These are phyloP conservation scores for Lithophane leautieri DNA, from an alignment of 2,888 invertebrate genomes.

Conservation along the genomic window DNA sequence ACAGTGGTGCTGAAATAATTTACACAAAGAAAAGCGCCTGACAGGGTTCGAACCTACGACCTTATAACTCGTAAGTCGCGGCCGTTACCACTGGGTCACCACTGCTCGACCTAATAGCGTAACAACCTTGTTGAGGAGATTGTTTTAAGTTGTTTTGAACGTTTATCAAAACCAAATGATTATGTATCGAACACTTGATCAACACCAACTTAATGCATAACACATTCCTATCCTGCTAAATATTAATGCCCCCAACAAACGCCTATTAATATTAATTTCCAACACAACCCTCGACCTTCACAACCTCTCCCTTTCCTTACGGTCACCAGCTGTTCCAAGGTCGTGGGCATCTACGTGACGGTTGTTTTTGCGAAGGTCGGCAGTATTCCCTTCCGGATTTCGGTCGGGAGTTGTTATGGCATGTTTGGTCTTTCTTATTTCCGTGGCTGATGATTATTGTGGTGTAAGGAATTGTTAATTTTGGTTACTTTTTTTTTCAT, in stretches of 20 bases:
- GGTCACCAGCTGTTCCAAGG: slow-evolving; percentile 39
- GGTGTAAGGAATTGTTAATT: not conserved
- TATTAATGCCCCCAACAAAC: not conserved
- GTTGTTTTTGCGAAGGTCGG: slow-evolving; percentile 35
- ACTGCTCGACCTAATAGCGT: not conserved
- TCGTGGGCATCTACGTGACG: slow-evolving; percentile 36
- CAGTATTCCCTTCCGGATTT: slow-evolving; percentile 25
- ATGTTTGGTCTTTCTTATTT: slow-evolving; percentile 11
- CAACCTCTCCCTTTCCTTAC: slow-evolving; percentile 18
- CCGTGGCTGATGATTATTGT: slow-evolving; percentile 4
- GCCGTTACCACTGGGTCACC: no score
- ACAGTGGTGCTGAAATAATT: no score
- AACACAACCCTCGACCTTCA: slow-evolving; percentile 31
- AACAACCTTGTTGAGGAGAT: not conserved
- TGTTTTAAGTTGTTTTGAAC: not conserved
- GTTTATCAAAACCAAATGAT: not conserved
- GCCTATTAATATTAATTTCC: slow-evolving; percentile 45
- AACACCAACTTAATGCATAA: not conserved
- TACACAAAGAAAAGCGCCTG: no score
- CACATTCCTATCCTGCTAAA: slow-evolving; percentile 2
- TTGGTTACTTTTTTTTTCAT: not conserved
- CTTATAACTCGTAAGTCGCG: no score
- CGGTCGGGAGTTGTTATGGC: slow-evolving; percentile 2
- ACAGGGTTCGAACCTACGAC: no score
- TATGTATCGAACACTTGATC: not conserved